Percentiles rank a stretch among this genome's conserved stretches.
Conservation (phyloP, 1,140 invertebrate species). For the Chymomyza costata region DNA sequence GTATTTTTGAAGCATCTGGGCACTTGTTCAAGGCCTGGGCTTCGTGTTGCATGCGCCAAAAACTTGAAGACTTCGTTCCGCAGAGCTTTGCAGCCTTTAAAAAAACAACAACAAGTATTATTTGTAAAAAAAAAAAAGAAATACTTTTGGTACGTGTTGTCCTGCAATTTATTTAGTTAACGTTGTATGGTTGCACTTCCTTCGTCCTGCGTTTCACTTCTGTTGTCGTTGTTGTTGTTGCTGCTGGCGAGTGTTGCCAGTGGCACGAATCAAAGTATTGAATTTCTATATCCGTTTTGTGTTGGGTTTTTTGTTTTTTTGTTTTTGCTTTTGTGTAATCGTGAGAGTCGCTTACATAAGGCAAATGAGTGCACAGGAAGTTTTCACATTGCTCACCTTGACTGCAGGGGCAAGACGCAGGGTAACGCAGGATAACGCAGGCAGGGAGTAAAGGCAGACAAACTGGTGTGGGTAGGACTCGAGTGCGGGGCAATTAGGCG, state of each 20-base stretch:
- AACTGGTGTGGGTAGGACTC: slow-evolving; percentile 27
- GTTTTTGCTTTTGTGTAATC: slow-evolving; percentile 15
- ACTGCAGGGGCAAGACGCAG: slow-evolving; percentile 34
- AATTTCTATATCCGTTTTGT: slow-evolving; percentile 74
- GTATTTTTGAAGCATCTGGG: too few relatives aligned
- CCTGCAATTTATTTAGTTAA: slow-evolving; percentile 72
- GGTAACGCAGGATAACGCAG: slow-evolving; percentile 4
- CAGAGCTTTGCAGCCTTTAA: too few relatives aligned
- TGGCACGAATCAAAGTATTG: slow-evolving; percentile 75
- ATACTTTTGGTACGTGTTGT: slow-evolving; percentile 68
- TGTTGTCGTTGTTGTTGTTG: slow-evolving; percentile 11
- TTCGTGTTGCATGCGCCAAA: too few relatives aligned
- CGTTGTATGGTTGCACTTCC: slow-evolving; percentile 71
- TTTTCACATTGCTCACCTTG: slow-evolving; percentile 67
- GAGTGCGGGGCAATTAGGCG: slow-evolving; percentile 66
- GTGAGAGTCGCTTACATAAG: slow-evolving; percentile 40
- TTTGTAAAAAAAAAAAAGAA: slow-evolving; percentile 48
- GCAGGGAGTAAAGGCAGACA: slow-evolving; percentile 2
- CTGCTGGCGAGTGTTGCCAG: slow-evolving; percentile 15
- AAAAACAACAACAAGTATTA: too few relatives aligned
- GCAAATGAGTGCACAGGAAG: slow-evolving; percentile 70
- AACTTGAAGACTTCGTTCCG: too few relatives aligned
- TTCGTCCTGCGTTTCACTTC: slow-evolving; percentile 27
- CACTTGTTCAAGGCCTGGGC: too few relatives aligned
- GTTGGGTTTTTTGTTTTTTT: slow-evolving; percentile 16